Evolutionary conservation across 2,797 vertebrate species (phyloP).

Genomic region (Leptodactylus fallax): DNA sequence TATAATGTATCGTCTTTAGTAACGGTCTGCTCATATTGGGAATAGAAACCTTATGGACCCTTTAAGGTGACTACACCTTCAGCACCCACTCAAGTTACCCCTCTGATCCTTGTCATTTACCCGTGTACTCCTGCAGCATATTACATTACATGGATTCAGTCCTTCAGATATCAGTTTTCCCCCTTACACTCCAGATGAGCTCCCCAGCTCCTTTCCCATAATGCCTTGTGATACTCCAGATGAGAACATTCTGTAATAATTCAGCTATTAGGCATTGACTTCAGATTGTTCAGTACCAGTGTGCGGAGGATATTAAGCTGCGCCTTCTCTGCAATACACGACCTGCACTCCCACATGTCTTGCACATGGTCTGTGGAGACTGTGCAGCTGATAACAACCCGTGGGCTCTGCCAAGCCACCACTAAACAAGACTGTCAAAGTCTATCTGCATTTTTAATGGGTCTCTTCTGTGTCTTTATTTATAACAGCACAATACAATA

Average conservation of each 20-base stretch:
- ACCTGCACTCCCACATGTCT: conserved; percentile 41
- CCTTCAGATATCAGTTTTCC: not conserved
- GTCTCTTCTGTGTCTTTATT: not conserved
- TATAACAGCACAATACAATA: not conserved
- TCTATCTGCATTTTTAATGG: conserved; percentile 4
- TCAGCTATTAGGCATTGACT: not conserved
- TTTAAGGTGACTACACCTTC: too few relatives aligned
- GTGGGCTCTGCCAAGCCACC: conserved; percentile 12
- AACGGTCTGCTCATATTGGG: too few relatives aligned
- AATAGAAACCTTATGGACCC: too few relatives aligned
- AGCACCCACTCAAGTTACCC: too few relatives aligned
- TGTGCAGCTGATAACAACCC: conserved; percentile 36
- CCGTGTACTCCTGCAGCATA: too few relatives aligned
- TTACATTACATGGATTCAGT: not conserved
- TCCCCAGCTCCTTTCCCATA: too few relatives aligned
- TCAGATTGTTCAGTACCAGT: conserved; percentile 13
- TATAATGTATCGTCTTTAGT: too few relatives aligned
- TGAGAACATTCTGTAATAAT: conserved; percentile 24
- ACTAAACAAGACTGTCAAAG: not conserved
- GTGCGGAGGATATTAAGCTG: conserved; percentile 25
- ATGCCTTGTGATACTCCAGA: too few relatives aligned
- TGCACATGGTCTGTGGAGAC: conserved; percentile 18
- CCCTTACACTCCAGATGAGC: not conserved
- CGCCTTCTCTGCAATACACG: not conserved
- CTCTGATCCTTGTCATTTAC: too few relatives aligned